phyloP scores from a whole-genome alignment of 1,140 invertebrate genomes.

The Mya arenaria region DNA sequence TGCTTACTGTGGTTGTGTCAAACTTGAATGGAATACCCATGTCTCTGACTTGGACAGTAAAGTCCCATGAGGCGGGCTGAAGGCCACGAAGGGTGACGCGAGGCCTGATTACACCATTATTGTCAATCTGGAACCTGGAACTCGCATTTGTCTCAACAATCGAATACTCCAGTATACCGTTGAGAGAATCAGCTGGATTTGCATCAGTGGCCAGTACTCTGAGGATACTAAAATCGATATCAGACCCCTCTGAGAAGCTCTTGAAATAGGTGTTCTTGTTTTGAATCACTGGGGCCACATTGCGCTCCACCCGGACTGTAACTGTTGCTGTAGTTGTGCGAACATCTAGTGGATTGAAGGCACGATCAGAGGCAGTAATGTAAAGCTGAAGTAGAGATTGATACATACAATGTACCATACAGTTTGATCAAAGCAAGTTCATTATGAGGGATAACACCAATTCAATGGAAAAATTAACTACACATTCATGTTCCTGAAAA shows the following conservation, averaged over 20 bases:
- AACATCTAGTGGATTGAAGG: neutral
- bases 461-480: too few species aligned
- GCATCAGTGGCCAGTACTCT: conserved; percentile 50
- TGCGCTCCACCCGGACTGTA: conserved; percentile 55
- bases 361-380: conserved; percentile 54
- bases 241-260: conserved; percentile 50
- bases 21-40: conserved; percentile 60
- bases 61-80: conserved; percentile 31
- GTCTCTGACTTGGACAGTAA: conserved; percentile 61
- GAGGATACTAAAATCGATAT: conserved; percentile 42
- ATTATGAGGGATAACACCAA: too few species aligned
- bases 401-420: too few species aligned
- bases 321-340: conserved; percentile 48
- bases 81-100: conserved; percentile 48
- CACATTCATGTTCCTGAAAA: too few species aligned
- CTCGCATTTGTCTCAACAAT: conserved; percentile 44
- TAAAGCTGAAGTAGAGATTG: conserved; percentile 44
- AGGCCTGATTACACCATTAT: conserved; percentile 51
- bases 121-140: conserved; percentile 60
- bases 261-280: conserved; percentile 14
- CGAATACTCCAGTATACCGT: conserved; percentile 59
- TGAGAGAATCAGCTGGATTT: conserved; percentile 53
- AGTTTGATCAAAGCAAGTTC: too few species aligned
- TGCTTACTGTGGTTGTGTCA: conserved; percentile 51
- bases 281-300: conserved; percentile 59